Percentiles rank a stretch among this genome's conserved stretches.
Evolutionary conservation across 53 echinoderm and acorn worm genomes (phyloP).

Genomic region (Henricia sp.): DNA sequence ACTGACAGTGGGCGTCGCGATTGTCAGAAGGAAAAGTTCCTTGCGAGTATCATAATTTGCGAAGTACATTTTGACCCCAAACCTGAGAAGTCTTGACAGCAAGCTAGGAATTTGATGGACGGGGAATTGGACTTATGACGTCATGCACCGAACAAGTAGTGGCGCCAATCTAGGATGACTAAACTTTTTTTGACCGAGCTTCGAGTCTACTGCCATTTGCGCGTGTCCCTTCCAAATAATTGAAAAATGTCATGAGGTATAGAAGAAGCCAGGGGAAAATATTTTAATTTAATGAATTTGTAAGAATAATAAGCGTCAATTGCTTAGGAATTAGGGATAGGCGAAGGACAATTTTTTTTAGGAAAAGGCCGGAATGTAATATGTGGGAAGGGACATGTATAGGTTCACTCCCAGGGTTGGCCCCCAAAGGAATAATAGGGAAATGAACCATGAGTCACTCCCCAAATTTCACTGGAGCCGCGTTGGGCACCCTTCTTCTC

Average conservation of each 20-base stretch:
- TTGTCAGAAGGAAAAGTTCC: not conserved
- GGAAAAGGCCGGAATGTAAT: slow-evolving; percentile 43
- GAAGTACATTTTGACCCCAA: no score
- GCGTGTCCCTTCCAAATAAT: not conserved
- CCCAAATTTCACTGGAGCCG: slow-evolving; percentile 18
- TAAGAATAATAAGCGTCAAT: not conserved
- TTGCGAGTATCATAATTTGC: not conserved
- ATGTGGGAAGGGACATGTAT: slow-evolving; percentile 10
- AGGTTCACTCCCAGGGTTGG: not conserved
- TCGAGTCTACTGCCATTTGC: slow-evolving; percentile 29
- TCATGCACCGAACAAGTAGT: not conserved
- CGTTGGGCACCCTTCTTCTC: slow-evolving; percentile 19
- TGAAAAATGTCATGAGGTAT: slow-evolving; percentile 18
- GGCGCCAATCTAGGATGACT: slow-evolving; percentile 39
- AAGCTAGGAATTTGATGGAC: not conserved
- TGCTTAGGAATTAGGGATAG: not conserved
- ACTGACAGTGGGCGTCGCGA: slow-evolving; percentile 3
- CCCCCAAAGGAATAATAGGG: slow-evolving; percentile 48
- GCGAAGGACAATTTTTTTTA: no score
- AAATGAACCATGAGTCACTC: slow-evolving; percentile 43
- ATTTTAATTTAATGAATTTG: slow-evolving; percentile 26
- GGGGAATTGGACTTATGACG: slow-evolving; percentile 18
- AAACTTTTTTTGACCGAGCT: not conserved
- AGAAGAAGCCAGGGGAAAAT: no score
- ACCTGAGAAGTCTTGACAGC: not conserved